Percentiles rank a stretch among this genome's conserved stretches.
phyloP scores from a whole-genome alignment of 2,888 invertebrate species.

The Eretmocerus hayati region DNA sequence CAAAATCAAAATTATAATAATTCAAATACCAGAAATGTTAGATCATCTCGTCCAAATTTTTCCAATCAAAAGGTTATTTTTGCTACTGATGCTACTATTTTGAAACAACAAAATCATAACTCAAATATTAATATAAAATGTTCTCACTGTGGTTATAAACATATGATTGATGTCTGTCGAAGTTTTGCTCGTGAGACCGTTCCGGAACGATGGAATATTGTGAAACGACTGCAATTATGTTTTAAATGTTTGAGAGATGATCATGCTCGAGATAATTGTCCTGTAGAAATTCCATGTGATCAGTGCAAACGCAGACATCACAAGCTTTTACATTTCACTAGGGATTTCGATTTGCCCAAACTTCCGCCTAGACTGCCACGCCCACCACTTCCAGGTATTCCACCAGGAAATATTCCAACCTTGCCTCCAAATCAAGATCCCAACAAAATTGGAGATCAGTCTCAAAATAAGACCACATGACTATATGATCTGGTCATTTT shows the following conservation, averaged over 20 bases:
- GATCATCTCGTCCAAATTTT: neutral
- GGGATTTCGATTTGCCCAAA: too few relatives aligned
- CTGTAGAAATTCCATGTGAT: neutral
- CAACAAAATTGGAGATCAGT: neutral
- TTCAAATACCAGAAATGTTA: too few relatives aligned
- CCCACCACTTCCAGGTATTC: too few relatives aligned
- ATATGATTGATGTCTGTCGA: neutral
- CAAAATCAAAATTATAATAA: neutral
- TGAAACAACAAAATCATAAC: neutral
- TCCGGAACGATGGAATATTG: neutral
- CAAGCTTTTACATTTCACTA: neutral
- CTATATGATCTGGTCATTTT: neutral
- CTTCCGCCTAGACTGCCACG: too few relatives aligned
- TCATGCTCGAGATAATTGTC: neutral
- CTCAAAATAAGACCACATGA: neutral
- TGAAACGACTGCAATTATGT: neutral
- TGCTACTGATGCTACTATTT: neutral
- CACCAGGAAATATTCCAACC: too few relatives aligned
- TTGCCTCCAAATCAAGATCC: too few relatives aligned
- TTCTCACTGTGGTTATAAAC: neutral
- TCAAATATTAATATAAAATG: neutral
- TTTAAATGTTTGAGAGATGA: neutral
- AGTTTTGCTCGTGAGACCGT: neutral
- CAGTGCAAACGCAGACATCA: neutral
- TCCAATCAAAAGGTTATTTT: neutral